Evolutionary conservation across 2,888 invertebrate genomes (phyloP).

Genomic region (Pseudococcus longispinus): DNA sequence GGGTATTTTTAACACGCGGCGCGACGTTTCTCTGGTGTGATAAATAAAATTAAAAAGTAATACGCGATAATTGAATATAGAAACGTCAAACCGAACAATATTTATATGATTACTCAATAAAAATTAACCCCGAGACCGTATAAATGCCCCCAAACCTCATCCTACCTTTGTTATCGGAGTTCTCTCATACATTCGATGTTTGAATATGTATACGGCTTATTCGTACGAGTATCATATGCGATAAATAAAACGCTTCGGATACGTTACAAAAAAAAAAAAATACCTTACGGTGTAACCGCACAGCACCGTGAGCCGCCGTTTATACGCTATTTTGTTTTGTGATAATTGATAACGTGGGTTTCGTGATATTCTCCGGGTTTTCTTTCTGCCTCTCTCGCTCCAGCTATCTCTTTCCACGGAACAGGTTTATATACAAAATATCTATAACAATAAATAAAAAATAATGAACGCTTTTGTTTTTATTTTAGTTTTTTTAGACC

Average conservation of each 20-base stretch:
- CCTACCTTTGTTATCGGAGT: background rate
- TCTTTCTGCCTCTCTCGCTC: background rate
- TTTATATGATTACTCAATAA: conserved; percentile 45
- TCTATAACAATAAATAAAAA: conserved; percentile 51
- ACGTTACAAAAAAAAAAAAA: too few relatives aligned
- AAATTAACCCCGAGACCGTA: conserved; percentile 15
- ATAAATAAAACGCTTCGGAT: conserved; percentile 22
- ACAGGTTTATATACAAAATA: conserved; percentile 36
- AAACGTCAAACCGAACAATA: conserved; percentile 15
- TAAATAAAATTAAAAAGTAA: conserved; percentile 44
- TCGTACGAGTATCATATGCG: background rate
- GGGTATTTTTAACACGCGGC: background rate
- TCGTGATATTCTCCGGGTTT: background rate
- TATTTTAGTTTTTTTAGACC: background rate
- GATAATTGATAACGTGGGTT: conserved; percentile 34
- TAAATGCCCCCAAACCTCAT: background rate
- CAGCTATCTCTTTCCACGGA: background rate
- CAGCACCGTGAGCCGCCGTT: background rate
- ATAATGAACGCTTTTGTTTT: conserved; percentile 47
- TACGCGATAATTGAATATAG: conserved; percentile 37
- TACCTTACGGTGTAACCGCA: conserved; percentile 18
- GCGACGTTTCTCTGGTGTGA: background rate
- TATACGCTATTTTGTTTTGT: conserved; percentile 23
- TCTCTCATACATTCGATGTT: background rate
- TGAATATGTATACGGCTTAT: background rate